Evolutionary conservation across 2,113 vertebrate genomes (phyloP).

Genomic region (Vulpes vulpes): DNA sequence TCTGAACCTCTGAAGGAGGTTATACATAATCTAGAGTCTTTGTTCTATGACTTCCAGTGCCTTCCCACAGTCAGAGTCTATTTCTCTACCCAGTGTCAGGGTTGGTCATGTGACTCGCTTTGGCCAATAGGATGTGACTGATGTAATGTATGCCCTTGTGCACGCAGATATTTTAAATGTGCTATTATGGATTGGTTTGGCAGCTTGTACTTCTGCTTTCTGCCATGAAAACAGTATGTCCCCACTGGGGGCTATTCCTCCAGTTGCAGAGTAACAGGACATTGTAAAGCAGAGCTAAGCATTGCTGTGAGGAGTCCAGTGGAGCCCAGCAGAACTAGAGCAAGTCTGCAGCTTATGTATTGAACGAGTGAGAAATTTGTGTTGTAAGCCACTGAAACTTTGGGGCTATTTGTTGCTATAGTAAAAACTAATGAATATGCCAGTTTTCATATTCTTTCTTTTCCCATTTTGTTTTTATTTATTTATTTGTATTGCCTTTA

Average conservation of each 20-base stretch:
- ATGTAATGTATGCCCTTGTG: neutral
- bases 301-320: neutral
- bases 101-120: neutral
- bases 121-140: neutral
- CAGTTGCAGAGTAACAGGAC: neutral
- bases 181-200: neutral
- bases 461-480: neutral
- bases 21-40: neutral
- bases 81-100: neutral
- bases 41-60: neutral
- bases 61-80: neutral
- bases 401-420: neutral
- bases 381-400: neutral
- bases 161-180: neutral
- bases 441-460: neutral
- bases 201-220: neutral
- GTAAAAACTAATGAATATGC: neutral
- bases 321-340: neutral
- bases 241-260: neutral
- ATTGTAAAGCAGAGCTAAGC: neutral
- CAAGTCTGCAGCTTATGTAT: neutral
- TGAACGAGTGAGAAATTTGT: neutral
- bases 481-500: conserved; percentile 26
- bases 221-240: neutral
- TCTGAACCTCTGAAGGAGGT: neutral